Evolutionary conservation across 2,888 invertebrate species (phyloP).

Genomic region (Ariolimax columbianus): DNA sequence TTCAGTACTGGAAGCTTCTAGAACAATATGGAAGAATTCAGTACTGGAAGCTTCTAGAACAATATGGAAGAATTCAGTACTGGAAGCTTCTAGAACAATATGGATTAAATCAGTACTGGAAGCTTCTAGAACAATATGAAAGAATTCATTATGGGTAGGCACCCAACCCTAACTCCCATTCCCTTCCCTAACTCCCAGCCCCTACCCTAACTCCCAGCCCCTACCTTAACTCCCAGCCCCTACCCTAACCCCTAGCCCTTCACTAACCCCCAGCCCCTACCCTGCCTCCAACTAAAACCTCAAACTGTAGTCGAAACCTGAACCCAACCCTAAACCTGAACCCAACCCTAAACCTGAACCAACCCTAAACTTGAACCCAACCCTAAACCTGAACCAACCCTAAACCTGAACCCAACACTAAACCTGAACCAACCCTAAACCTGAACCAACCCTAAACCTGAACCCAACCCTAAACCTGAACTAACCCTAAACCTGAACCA

Average conservation of each 20-base stretch:
- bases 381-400: background rate
- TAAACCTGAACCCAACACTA: background rate
- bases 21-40: too few relatives aligned
- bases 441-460: background rate
- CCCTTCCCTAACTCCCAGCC: background rate
- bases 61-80: too few relatives aligned
- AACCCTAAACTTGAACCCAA: background rate
- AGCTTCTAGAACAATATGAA: too few relatives aligned
- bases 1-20: too few relatives aligned
- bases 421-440: background rate
- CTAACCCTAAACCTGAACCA: background rate
- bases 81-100: too few relatives aligned
- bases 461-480: too few relatives aligned
- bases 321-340: background rate
- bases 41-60: too few relatives aligned
- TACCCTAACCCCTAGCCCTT: too few relatives aligned
- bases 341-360: background rate
- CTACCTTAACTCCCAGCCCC: too few relatives aligned
- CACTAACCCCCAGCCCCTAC: background rate
- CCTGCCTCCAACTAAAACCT: background rate
- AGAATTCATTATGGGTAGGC: too few relatives aligned
- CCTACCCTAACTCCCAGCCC: background rate
- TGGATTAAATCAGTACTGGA: too few relatives aligned
- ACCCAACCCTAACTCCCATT: background rate
- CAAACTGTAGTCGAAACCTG: background rate